Evolutionary conservation across 2,797 vertebrate species (phyloP), one percentile per base, ranked within the genome.

Genomic region (Epinephelus malabaricus): DNA sequence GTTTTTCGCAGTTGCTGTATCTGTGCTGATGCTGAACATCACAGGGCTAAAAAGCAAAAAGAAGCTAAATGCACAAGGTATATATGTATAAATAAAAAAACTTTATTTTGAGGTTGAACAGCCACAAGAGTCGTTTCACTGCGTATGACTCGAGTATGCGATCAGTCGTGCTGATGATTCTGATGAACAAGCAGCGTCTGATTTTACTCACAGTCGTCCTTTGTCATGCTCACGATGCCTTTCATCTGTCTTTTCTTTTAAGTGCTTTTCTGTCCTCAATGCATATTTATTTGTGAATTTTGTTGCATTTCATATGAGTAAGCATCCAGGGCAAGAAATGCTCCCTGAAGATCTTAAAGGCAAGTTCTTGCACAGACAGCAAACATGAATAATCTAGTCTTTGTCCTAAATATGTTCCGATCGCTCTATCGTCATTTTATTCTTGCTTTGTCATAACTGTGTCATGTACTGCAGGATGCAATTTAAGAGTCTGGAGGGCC

Each of bases 1-100:
- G 73, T 87, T 81, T 55, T 83, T 80, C 56, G 65, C 82, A 69
- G 86, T 83, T 86, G 84, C 74, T 83, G 74, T 84, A 18, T 82
- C 82, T 81, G 83, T 88, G 86, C 88, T 11, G n/a, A 83, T 55
- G 83, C 78, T 3, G 46, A 79, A 72, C 67, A 79, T 86, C 82
- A 76, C 81, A 70, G 71, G 83, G 76, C 84, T 69, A 81, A 77
- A 54, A 80, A 64, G 79, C 75, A 73, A 79, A 84, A 80, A 81
- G 8, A 81, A 60, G 67, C 65, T 69, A 64, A 65, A 78, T 76
- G 63, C 70, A 69, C 59, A 63, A 56, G 14, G 69, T n/a, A 40
- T 11, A 30, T 21, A 76, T 49, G 3, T 59, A 76, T 63, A 68
- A 64, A 72, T 61, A 58, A 58, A 56, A 56, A 47, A 45, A 70